A percentile compares a stretch with the other conserved stretches of the same genome.
Conservation (phyloP, 1,140 invertebrate species). For the Rhagoletis pomonella region DNA sequence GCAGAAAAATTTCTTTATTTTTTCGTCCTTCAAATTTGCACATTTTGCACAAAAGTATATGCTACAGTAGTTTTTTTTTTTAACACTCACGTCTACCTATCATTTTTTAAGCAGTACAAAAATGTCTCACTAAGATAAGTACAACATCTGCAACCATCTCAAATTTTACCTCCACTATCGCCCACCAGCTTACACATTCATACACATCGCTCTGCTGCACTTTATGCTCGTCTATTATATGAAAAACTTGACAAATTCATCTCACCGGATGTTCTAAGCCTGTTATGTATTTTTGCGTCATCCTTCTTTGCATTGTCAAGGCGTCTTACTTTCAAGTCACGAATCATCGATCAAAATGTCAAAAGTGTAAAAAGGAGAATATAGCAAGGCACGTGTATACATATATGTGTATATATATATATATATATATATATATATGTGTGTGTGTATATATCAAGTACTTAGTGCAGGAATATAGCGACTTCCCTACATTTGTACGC, state of each 20-base stretch:
- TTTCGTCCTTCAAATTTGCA: not conserved
- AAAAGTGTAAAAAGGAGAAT: not conserved
- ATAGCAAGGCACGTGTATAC: not conserved
- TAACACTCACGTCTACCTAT: not conserved
- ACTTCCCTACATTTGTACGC: too few species aligned
- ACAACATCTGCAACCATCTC: not conserved
- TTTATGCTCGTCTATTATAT: not conserved
- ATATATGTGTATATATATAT: not conserved
- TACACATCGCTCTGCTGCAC: not conserved
- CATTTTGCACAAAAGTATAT: not conserved
- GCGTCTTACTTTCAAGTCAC: not conserved
- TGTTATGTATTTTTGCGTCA: not conserved
- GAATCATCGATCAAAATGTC: conserved; percentile 40
- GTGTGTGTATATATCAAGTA: not conserved
- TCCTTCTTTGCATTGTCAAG: conserved; percentile 9
- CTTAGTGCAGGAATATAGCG: too few species aligned
- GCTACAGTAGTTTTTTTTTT: too few species aligned
- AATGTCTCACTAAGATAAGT: not conserved
- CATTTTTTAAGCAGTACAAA: conserved; percentile 24
- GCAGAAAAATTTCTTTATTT: not conserved
- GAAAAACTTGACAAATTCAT: not conserved
- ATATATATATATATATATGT: too few species aligned
- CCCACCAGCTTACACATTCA: not conserved
- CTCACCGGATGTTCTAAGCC: not conserved
- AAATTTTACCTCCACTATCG: too few species aligned